Percentiles rank a stretch among this genome's conserved stretches.
Conservation (phyloP, 1,140 invertebrate genomes). For the Dreissena polymorpha region DNA sequence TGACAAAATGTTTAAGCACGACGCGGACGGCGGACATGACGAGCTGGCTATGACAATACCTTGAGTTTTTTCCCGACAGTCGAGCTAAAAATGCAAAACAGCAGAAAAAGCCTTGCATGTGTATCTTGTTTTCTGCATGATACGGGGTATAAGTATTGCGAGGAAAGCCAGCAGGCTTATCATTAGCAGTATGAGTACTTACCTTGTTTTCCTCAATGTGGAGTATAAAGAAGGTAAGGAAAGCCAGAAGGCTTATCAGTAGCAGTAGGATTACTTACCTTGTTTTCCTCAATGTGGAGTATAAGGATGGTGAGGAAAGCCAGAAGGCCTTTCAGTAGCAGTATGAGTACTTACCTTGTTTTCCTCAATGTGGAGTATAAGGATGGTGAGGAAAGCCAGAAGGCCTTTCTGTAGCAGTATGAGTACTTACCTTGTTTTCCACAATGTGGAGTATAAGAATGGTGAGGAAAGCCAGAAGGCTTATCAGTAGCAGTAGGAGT, state of each 20-base stretch:
- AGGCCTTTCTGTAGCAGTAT: conserved; percentile 21
- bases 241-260: background rate
- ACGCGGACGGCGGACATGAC: too few species aligned
- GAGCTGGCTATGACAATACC: too few species aligned
- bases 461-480: conserved; percentile 6
- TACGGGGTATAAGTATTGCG: conserved; percentile 27
- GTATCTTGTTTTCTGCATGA: conserved; percentile 47
- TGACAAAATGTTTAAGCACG: too few species aligned
- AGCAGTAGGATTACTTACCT: conserved; percentile 17
- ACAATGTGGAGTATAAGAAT: conserved; percentile 42
- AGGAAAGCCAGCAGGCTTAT: conserved; percentile 13
- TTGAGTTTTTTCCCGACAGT: too few species aligned
- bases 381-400: conserved; percentile 9
- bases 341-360: conserved; percentile 46
- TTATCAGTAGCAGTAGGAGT: conserved; percentile 26
- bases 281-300: conserved; percentile 43
- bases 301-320: conserved; percentile 30
- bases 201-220: too few species aligned
- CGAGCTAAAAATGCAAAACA: too few species aligned
- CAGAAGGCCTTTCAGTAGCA: conserved; percentile 21
- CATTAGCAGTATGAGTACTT: conserved; percentile 13
- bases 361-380: conserved; percentile 44
- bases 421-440: conserved; percentile 44
- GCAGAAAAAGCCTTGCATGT: too few species aligned
- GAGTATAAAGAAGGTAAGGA: too few species aligned